These are phyloP conservation scores for Craseonycteris thonglongyai DNA, from an alignment of 2,113 vertebrate species.

Conservation along the genomic window DNA sequence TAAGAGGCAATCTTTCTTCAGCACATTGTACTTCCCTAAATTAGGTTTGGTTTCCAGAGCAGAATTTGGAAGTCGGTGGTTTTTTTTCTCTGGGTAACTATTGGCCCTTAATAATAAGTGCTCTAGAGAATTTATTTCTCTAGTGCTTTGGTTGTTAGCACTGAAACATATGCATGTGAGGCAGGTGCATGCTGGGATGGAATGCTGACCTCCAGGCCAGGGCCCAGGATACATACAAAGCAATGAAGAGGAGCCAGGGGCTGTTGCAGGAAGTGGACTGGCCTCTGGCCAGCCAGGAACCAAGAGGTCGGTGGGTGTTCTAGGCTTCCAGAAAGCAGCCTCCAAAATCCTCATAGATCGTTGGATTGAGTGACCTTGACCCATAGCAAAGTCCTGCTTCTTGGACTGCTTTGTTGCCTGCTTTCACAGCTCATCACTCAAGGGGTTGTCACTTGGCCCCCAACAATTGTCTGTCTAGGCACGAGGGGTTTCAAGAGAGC, in stretches of 20 bases:
- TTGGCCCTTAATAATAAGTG: constrained; percentile 68
- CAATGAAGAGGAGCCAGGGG: not conserved
- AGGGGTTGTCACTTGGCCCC: not conserved
- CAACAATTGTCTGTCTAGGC: not conserved
- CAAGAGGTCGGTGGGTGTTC: not conserved
- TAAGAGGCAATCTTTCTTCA: constrained; percentile 76
- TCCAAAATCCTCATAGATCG: not conserved
- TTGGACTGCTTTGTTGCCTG: not conserved
- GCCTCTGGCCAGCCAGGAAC: not conserved
- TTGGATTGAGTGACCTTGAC: not conserved
- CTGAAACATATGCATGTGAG: not conserved
- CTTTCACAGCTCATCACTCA: not conserved
- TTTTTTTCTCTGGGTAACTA: constrained; percentile 45
- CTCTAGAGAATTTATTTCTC: constrained; percentile 41
- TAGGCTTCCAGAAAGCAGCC: not conserved
- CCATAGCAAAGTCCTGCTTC: not conserved
- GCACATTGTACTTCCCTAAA: constrained; percentile 65
- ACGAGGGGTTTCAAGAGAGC: not conserved
- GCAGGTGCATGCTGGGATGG: not conserved
- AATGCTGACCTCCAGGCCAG: not conserved
- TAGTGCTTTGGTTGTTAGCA: not conserved
- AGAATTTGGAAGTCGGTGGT: constrained; percentile 65
- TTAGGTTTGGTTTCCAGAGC: constrained; percentile 67
- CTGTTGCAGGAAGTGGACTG: not conserved
- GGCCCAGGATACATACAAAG: not conserved